Evolutionary conservation across 2,113 vertebrate species (phyloP), one percentile per base, ranked within the genome.

Genomic region (Aspidoscelis tigris): DNA sequence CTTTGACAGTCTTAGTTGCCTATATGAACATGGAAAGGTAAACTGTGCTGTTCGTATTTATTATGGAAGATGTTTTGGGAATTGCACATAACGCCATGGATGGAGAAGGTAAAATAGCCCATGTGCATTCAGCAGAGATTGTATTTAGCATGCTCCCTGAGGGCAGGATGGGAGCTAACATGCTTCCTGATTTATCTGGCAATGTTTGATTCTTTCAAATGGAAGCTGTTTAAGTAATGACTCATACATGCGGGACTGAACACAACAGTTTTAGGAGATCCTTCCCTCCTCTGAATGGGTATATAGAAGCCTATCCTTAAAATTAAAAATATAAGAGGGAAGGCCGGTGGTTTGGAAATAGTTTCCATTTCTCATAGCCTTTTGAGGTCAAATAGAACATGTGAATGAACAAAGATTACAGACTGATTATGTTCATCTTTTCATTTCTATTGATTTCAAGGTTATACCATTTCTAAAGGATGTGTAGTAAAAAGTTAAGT

Each of bases 191-290:
- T 83, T 78, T 87, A 66, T 87, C 47, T 83, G 85, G 58, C 64
- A 58, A 61, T 83, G 72, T 73, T 87, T 80, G 83, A 80, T 80
- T 55, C 77, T 79, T 79, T 85, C 58, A 80, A 74, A 85, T 18
- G 70, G 83, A 85, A 85, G 74, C 77, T 73, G 69, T 84, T 84
- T 84, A 66, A 79, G 43, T 79, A 84, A 74, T 65, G 76, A 78
- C 75, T 83, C 58, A 69, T 39, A 55, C 47, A 24, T 80, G 86
- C 24, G 12, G 24, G 39, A 75, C 39, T 66, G 81, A 83, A 69
- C 76, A 74, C 68, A 83, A 70, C 69, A 86, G 43, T 71, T 73
- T 82, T 79, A 74, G 70, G 39, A 50, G 85, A 85, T 41, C 81
- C 76, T 70, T 88, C 86, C 0, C 8, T 22, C 53, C 64, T 69